Percentiles rank a stretch among this genome's conserved stretches.
Conservation (phyloP, 2,113 vertebrate genomes). For the Ictalurus furcatus region DNA sequence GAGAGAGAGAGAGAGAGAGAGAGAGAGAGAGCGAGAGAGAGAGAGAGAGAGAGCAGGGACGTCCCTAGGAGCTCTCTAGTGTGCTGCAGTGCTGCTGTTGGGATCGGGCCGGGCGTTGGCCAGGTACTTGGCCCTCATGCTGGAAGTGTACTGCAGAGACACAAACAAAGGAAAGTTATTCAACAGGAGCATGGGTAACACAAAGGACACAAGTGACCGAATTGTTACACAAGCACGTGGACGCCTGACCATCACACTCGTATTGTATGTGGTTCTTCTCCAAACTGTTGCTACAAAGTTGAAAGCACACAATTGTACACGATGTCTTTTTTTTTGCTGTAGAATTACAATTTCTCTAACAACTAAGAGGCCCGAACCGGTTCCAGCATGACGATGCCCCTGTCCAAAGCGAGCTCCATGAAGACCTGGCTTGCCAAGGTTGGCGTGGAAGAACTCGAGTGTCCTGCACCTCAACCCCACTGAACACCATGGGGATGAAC, state of each 20-base stretch:
- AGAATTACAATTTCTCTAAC: background rate
- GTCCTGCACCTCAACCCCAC: background rate
- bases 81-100: slow-evolving; percentile 70
- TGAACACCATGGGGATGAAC: background rate
- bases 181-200: background rate
- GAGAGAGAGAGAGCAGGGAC: background rate
- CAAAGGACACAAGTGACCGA: background rate
- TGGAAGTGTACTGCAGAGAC: slow-evolving; percentile 91
- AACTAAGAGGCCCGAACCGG: background rate
- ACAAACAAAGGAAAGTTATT: slow-evolving; percentile 44
- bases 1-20: background rate
- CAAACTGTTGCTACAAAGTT: background rate
- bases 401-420: background rate
- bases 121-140: slow-evolving; percentile 99
- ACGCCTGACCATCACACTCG: background rate
- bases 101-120: slow-evolving; percentile 89
- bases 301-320: background rate
- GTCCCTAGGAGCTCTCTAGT: slow-evolving; percentile 65
- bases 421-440: background rate
- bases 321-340: background rate
- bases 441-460: background rate
- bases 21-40: background rate
- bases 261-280: background rate
- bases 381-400: background rate
- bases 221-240: background rate